Evolutionary conservation across 2,113 vertebrate species (phyloP), one percentile per base, ranked within the genome.

Genomic region (Etheostoma cragini): DNA sequence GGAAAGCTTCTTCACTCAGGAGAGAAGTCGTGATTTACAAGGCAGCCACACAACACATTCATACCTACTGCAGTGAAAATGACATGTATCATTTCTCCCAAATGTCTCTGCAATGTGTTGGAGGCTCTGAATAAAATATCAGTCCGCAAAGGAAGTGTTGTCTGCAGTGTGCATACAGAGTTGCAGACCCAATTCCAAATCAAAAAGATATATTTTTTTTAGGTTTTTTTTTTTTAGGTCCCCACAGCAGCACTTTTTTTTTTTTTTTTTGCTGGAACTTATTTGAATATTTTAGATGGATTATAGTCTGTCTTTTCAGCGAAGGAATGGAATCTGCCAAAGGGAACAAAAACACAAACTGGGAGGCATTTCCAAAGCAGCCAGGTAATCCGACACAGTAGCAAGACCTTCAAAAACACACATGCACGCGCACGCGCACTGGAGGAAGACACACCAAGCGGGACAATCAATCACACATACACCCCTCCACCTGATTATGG

Each of bases 401-500:
- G 86, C 85, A 74, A 22, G 63, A 63, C 21, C 62, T 17, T 62
- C 58, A 70, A 26, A 87, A 82, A 76, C 24, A 73, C 47, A 58
- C 76, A 38, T 15, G 71, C 47, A 49, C 76, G 33, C 17, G 49
- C 72, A 58, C 21, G 8, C 15, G 10, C 75, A 47, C 24, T 22
- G 54, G 65, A 68, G 56, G 52, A 68, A 85, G 50, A 67, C 73
- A 67, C 50, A 57, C 26, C 46, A 65, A 83, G 42, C 45, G 67
- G 71, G 64, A 64, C 67, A 88, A 91, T 91, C 87, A 88, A 78
- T 88, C 87, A 81, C 87, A 69, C 79, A 77, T 66, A 71, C 80
- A 80, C 80, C 57, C 74, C 53, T 61, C 76, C 82, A 93, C 86
- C 88, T 94, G 93, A 95, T 95, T 95, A 93, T 85, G 83, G 88